Evolutionary conservation across 35 echinoderm and acorn worm genomes (phyloP).

Genomic region (Anneissia japonica): DNA sequence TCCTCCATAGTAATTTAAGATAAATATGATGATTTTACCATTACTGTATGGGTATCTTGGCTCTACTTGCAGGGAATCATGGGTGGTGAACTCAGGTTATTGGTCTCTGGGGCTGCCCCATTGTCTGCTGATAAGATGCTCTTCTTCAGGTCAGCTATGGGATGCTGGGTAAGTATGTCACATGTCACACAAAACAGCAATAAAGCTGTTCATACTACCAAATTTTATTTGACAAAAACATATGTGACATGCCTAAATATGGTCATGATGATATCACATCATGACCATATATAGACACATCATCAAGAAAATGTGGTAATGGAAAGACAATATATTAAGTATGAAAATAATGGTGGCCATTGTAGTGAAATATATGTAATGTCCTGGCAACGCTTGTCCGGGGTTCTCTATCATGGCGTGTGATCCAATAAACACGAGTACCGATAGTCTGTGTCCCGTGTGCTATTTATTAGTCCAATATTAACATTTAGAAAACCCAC

Average conservation of each 20-base stretch:
- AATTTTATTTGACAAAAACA: too few relatives aligned
- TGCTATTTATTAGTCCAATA: too few relatives aligned
- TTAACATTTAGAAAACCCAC: too few relatives aligned
- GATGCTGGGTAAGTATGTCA: conserved; percentile 38
- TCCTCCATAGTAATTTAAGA: background rate
- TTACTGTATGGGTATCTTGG: background rate
- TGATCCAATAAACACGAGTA: too few relatives aligned
- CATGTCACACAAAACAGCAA: background rate
- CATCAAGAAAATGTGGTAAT: background rate
- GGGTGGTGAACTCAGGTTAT: conserved; percentile 59
- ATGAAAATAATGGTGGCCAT: too few relatives aligned
- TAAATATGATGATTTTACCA: background rate
- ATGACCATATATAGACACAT: background rate
- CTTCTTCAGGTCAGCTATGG: conserved; percentile 74
- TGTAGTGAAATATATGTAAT: too few relatives aligned
- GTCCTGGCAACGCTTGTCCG: too few relatives aligned
- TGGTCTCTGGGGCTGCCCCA: conserved; percentile 60
- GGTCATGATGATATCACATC: background rate
- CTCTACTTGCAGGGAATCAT: conserved; percentile 38
- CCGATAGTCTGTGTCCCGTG: too few relatives aligned
- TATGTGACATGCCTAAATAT: background rate
- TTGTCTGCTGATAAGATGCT: conserved; percentile 62
- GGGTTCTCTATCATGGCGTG: too few relatives aligned
- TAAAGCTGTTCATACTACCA: too few relatives aligned
- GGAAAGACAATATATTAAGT: background rate